Evolutionary conservation across 2,113 vertebrate genomes (phyloP), one percentile per base, ranked within the genome.

Genomic region (Chaenocephalus aceratus): DNA sequence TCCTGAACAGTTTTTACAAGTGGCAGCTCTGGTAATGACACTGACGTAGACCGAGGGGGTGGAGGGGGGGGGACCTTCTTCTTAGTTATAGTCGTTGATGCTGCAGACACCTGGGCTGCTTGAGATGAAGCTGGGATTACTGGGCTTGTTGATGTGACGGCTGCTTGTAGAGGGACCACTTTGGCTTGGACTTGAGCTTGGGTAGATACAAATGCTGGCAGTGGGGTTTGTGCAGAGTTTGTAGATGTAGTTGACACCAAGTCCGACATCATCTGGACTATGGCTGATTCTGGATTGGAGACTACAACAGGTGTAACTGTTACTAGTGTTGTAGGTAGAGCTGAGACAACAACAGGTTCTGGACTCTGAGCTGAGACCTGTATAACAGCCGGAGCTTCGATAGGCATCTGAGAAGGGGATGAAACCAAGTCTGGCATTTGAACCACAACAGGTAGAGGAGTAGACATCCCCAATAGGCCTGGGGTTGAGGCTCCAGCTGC

Each of bases 231-330:
- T 59, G 52, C 30, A 81, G 80, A 72, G 23, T 89, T 66, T 74
- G 87, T 73, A 77, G 91, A 87, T 82, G 92, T 82, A 66, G 92
- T 90, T 83, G 92, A 93, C 83, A 93, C 91, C 11, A 92, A 21
- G 56, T 94, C 88, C 75, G 92, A 89, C 91, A 94, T 95, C 76
- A 90, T 95, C 77, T 92, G 91, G 1, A 94, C 90, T 77, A 91
- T 76, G 36, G 41, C 9, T 72, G 77, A 60, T 60, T 30, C 23
- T 85, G 23, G 16, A 76, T 52, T 72, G 2, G 72, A 80, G 30
- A 67, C 48, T 48, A 54, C 67, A 78, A 67, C 21, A 82, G 85
- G 41, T 79, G 46, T 52, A 51, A 78, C 54, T 58, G 52, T 58
- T 34, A 71, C 77, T 69, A 75, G 5, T 5, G 58, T 11, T 82